Percentiles rank a stretch among this genome's conserved stretches.
phyloP scores from a whole-genome alignment of 2,888 invertebrate species.

The Anticlea derivata region DNA sequence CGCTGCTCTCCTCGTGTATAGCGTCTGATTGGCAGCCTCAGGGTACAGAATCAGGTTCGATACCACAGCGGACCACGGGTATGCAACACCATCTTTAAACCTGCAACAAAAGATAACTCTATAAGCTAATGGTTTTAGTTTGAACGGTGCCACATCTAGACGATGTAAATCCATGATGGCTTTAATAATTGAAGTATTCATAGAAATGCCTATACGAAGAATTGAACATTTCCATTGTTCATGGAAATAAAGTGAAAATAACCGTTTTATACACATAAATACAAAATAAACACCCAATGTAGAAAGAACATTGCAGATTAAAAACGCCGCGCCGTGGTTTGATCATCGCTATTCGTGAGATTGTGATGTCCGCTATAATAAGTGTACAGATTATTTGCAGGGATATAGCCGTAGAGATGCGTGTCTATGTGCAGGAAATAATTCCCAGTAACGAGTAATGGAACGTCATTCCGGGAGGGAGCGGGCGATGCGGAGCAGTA shows the following conservation, averaged over 20 bases:
- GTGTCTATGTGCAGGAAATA: slow-evolving; percentile 57
- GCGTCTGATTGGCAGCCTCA: slow-evolving; percentile 90
- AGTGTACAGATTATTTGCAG: slow-evolving; percentile 33
- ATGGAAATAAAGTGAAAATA: no score
- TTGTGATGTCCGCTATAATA: slow-evolving; percentile 24
- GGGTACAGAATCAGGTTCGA: slow-evolving; percentile 90
- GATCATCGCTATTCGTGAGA: slow-evolving; percentile 23
- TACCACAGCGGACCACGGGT: slow-evolving; percentile 89
- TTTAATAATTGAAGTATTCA: slow-evolving; percentile 4
- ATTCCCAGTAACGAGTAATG: slow-evolving; percentile 62
- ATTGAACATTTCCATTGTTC: slow-evolving; percentile 1
- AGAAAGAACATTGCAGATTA: no score
- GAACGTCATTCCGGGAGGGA: slow-evolving; percentile 54
- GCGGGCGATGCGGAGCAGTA: slow-evolving; percentile 45
- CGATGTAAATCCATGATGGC: neutral
- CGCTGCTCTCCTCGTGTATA: slow-evolving; percentile 86
- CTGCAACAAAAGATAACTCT: slow-evolving; percentile 64
- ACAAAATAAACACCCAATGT: no score
- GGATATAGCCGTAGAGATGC: slow-evolving; percentile 43
- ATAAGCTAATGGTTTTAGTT: neutral
- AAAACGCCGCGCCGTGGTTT: neutral
- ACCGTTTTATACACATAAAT: no score
- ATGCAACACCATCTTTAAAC: slow-evolving; percentile 89
- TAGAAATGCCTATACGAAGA: slow-evolving; percentile 1
- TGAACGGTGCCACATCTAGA: neutral